Conservation (phyloP, 2,797 vertebrate genomes). For the Acanthornis magna region DNA sequence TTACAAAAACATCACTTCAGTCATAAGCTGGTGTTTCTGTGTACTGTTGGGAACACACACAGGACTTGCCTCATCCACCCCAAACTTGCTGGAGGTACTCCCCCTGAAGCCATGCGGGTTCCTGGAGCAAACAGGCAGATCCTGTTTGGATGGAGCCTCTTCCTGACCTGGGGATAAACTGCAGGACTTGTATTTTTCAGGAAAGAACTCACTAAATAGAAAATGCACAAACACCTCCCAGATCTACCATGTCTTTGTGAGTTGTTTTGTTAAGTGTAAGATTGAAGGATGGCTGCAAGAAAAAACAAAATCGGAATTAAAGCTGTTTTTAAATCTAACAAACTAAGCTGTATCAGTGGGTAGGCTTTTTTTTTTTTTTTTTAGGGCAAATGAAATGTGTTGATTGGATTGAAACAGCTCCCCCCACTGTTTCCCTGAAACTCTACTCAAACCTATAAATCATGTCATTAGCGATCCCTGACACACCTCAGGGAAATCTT, state of each 20-base stretch:
- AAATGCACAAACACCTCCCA: not conserved
- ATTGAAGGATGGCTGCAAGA: not conserved
- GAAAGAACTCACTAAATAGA: not conserved
- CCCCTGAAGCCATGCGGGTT: not conserved
- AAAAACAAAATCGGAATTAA: not conserved
- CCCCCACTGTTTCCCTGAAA: not conserved
- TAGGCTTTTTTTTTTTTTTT: not conserved
- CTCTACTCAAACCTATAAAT: not conserved
- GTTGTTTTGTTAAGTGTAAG: not conserved
- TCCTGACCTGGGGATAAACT: not conserved
- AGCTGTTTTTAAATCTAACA: not conserved
- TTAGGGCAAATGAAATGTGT: not conserved
- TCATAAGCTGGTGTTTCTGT: not conserved
- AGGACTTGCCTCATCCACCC: not conserved
- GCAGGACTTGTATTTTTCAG: not conserved
- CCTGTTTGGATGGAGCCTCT: not conserved
- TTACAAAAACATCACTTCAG: not conserved
- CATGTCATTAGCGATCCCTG: not conserved
- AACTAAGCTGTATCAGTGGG: not conserved
- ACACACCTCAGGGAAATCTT: not conserved
- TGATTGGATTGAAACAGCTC: not conserved
- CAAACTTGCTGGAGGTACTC: not conserved
- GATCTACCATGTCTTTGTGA: not conserved
- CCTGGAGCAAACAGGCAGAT: not conserved
- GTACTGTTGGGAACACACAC: not conserved